Evolutionary conservation across 2,888 invertebrate genomes (phyloP).

Genomic region (Caenorhabditis auriculariae): DNA sequence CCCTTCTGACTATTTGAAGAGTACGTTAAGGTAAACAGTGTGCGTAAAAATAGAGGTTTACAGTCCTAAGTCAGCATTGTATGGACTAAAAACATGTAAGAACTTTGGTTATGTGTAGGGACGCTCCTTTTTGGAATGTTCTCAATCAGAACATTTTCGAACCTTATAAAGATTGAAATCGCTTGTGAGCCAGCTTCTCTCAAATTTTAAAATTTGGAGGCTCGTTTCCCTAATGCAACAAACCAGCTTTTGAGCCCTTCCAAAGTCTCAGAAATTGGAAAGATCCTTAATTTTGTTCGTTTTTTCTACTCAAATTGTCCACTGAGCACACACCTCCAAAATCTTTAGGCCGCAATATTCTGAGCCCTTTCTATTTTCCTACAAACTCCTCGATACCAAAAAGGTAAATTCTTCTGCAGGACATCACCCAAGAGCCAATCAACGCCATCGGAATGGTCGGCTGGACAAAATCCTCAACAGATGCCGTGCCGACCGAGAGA

Average conservation of each 20-base stretch:
- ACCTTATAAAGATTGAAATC: too few relatives aligned
- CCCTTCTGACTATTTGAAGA: background rate
- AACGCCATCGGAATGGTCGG: constrained; percentile 53
- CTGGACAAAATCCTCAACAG: constrained; percentile 46
- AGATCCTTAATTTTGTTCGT: background rate
- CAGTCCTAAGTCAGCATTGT: background rate
- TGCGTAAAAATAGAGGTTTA: background rate
- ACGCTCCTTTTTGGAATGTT: too few relatives aligned
- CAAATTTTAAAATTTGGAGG: too few relatives aligned
- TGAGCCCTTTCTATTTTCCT: too few relatives aligned
- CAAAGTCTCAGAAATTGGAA: too few relatives aligned
- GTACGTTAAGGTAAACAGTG: background rate
- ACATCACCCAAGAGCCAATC: constrained; percentile 47
- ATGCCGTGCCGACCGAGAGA: constrained; percentile 1
- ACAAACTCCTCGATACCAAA: background rate
- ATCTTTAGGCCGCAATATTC: background rate
- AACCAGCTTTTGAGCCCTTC: too few relatives aligned
- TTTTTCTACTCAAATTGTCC: background rate
- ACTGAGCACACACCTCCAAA: background rate
- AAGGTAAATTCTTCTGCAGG: constrained; percentile 14
- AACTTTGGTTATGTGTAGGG: too few relatives aligned
- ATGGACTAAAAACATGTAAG: too few relatives aligned
- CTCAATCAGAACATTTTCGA: too few relatives aligned
- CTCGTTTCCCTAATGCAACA: too few relatives aligned
- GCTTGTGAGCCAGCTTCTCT: too few relatives aligned